Conservation (phyloP, 2,797 vertebrate genomes). For the Leuciscus waleckii region DNA sequence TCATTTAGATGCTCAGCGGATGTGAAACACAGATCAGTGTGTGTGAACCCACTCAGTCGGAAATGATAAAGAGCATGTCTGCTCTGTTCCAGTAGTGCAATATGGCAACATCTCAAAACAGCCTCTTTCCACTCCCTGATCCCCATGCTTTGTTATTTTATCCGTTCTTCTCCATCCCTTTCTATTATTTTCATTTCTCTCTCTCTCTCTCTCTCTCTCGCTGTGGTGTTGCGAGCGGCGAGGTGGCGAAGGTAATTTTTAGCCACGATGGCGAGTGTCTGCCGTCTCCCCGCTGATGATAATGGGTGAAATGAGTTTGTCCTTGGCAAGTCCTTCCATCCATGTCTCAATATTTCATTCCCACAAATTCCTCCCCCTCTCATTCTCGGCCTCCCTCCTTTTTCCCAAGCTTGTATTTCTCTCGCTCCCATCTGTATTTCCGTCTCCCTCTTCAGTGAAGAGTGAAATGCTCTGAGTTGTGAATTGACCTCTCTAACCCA, state of each 20-base stretch:
- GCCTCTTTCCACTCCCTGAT: constrained; percentile 38
- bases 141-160: constrained; percentile 19
- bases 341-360: constrained; percentile 17
- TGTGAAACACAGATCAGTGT: constrained; percentile 31
- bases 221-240: not conserved
- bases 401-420: not conserved
- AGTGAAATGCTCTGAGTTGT: constrained; percentile 33
- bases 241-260: constrained; percentile 45
- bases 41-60: constrained; percentile 32
- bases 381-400: not conserved
- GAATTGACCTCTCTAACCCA: constrained; percentile 25
- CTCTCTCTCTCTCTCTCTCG: constrained; percentile 17
- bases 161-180: constrained; percentile 21
- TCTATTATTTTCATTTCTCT: constrained; percentile 15
- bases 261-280: constrained; percentile 31
- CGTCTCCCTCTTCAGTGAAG: constrained; percentile 31
- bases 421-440: not conserved
- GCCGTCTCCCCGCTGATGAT: constrained; percentile 41
- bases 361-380: constrained; percentile 19
- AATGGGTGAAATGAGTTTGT: constrained; percentile 54
- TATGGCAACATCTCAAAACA: constrained; percentile 44
- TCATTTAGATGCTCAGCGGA: constrained; percentile 32
- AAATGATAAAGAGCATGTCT: constrained; percentile 48
- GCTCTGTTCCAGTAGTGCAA: constrained; percentile 41
- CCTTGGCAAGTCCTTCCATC: constrained; percentile 51